These are phyloP conservation scores for Urocitellus parryii DNA, from an alignment of 2,113 vertebrate species.

Conservation along the genomic window DNA sequence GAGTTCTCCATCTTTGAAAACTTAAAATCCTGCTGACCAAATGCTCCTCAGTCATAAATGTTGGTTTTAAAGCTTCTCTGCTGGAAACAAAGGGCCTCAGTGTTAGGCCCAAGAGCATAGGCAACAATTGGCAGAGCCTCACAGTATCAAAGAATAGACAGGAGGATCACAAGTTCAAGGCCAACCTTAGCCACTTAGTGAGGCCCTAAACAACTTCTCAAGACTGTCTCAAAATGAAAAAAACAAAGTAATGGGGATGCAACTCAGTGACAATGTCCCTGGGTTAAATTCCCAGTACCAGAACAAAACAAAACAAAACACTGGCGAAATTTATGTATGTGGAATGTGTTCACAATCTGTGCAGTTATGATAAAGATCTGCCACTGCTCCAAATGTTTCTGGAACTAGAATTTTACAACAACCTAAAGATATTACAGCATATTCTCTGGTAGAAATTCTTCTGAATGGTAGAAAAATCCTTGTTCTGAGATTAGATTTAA, in stretches of 20 bases:
- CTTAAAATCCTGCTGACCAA: not conserved
- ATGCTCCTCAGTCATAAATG: not conserved
- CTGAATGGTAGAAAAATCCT: not conserved
- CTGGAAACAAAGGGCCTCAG: not conserved
- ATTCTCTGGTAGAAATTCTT: not conserved
- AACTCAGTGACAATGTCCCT: no score
- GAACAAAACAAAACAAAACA: not conserved
- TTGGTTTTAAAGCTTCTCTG: slow-evolving; percentile 10
- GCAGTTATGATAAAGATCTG: not conserved
- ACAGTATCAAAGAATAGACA: not conserved
- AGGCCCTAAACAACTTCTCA: no score
- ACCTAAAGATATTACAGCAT: not conserved
- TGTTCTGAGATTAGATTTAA: not conserved
- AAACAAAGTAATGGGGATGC: no score
- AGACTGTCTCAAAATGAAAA: no score
- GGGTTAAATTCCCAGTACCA: no score
- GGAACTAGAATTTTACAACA: not conserved
- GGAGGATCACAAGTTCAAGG: no score
- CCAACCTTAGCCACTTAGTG: no score
- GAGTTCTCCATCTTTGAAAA: slow-evolving; percentile 36
- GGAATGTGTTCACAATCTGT: not conserved
- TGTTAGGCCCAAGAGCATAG: not conserved
- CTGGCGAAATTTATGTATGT: not conserved
- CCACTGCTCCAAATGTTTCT: not conserved
- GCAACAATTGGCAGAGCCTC: not conserved